Evolutionary conservation across 2,113 vertebrate genomes (phyloP).

Genomic region (Physeter macrocephalus): DNA sequence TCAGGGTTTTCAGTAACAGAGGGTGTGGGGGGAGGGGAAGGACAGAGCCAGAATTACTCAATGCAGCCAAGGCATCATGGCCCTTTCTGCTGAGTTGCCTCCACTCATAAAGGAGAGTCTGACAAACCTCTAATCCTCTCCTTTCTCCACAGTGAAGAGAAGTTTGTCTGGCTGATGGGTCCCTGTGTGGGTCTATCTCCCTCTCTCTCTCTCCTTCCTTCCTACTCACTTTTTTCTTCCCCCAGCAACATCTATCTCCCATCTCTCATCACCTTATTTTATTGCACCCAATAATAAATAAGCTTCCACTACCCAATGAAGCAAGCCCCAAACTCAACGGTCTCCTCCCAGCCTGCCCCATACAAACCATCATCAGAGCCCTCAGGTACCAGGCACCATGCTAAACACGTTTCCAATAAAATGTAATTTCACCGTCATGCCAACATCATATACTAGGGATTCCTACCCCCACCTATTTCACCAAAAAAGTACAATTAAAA

Average conservation of each 20-base stretch:
- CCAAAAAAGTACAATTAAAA: neutral
- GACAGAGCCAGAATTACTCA: slow-evolving; percentile 1
- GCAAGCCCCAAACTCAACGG: neutral
- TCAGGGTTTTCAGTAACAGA: neutral
- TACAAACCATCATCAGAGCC: neutral
- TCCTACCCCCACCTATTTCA: neutral
- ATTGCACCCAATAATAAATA: neutral
- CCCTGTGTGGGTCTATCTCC: neutral
- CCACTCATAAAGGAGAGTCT: neutral
- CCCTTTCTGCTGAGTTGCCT: neutral
- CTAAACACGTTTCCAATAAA: neutral
- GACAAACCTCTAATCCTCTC: neutral
- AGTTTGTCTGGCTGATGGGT: neutral
- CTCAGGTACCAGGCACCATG: fast-evolving
- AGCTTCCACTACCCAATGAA: neutral
- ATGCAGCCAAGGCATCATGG: neutral
- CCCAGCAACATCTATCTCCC: neutral
- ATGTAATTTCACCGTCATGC: neutral
- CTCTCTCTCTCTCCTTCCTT: neutral
- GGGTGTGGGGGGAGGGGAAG: neutral
- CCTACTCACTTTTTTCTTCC: neutral
- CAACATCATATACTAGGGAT: neutral
- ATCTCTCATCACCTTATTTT: neutral
- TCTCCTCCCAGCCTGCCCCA: no score
- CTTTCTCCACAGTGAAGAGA: neutral